Evolutionary conservation across 2,888 invertebrate genomes (phyloP), one percentile per base, ranked within the genome.

Genomic region (Brachylomia viminalis): DNA sequence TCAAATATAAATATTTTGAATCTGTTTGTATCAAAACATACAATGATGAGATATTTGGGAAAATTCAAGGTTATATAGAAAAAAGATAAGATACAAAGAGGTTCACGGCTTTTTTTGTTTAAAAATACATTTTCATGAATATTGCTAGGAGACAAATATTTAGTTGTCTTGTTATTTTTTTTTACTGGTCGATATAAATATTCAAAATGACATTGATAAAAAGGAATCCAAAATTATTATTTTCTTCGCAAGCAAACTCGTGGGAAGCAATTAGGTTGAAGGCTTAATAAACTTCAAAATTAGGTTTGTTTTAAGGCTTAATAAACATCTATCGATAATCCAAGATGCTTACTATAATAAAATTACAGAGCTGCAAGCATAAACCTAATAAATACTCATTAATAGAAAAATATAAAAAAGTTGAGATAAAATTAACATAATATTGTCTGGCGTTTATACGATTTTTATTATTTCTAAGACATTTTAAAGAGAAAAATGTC

Each of bases 361-460:
- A 20, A 4, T 76, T 62, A 78, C 15, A 61, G 59, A 70, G 15
- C 23, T 64, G 13, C 17, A 15, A 67, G 30, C 62, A 71, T 75
- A 74, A 70, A 76, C 72, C 45, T 66, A 77, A 79, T 71, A 75
- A 73, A 82, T 42, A 68, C 7, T 45, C 56, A 56, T 47, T 77
- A 65, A 85, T 30, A 73, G 38, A 49, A 67, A 76, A 33, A 66
- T 61, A 80, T n/a, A 75, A 79, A 72, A 66, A 61, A 47, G 17
- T 27, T 23, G 54, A 61, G 27, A 71, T 52, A 59, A 72, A 76
- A 75, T 78, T 78, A 80, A 77, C 74, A 85, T 80, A 82, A 66
- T 61, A 72, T 68, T 71, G 62, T 75, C 54, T 59, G 5, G 17
- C 6, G n/a, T 77, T 81, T 86, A 75, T 77, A 72, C 45, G 70